phyloP scores from a whole-genome alignment of 2,113 vertebrate genomes.

The Chaetorhynchus papuensis region DNA sequence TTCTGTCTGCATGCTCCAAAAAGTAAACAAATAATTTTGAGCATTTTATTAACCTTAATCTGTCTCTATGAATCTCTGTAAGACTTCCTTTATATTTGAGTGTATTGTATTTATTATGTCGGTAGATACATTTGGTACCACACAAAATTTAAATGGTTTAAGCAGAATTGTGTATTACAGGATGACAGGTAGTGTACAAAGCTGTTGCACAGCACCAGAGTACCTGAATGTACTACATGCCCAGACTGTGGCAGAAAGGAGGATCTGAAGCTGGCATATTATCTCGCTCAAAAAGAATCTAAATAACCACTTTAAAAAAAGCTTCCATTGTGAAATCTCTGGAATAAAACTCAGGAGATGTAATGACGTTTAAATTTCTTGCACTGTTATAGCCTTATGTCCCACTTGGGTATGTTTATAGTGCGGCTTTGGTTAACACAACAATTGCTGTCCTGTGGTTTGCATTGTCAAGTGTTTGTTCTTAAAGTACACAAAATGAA shows the following conservation, averaged over 20 bases:
- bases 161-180: neutral
- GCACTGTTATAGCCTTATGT: neutral
- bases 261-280: neutral
- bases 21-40: neutral
- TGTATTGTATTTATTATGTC: neutral
- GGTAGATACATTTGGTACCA: neutral
- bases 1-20: neutral
- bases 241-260: neutral
- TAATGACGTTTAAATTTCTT: neutral
- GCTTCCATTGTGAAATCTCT: neutral
- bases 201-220: neutral
- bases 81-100: neutral
- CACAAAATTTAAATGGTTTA: neutral
- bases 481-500: neutral
- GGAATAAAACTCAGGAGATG: neutral
- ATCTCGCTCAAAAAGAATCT: neutral
- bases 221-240: neutral
- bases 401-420: neutral
- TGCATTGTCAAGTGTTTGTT: neutral
- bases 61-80: neutral
- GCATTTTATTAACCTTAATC: neutral
- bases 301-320: neutral
- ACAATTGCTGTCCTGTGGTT: neutral
- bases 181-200: neutral
- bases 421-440: neutral